Percentiles rank a stretch among this genome's conserved stretches.
phyloP scores from a whole-genome alignment of 2,113 vertebrate genomes.

The Etheostoma spectabile region DNA sequence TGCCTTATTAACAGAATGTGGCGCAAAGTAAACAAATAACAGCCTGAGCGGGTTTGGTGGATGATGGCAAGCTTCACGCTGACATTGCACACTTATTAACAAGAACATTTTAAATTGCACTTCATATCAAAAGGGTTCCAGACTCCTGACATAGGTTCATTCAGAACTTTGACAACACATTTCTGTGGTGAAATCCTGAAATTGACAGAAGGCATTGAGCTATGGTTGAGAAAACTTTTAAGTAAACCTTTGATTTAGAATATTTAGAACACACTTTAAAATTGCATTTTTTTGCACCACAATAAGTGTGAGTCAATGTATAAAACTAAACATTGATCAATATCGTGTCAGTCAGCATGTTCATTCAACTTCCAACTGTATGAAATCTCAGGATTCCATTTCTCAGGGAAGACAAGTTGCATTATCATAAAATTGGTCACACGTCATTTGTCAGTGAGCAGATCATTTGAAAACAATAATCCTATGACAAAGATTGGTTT shows the following conservation, averaged over 20 bases:
- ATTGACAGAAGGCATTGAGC: not conserved
- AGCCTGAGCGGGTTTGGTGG: too few relatives aligned
- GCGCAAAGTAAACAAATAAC: too few relatives aligned
- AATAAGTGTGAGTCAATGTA: not conserved
- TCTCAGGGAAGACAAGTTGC: conserved; percentile 51
- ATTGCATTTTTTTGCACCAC: not conserved
- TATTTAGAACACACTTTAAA: not conserved
- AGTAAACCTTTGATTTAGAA: not conserved
- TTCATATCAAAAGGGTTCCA: too few relatives aligned
- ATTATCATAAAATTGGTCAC: conserved; percentile 71
- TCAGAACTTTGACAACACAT: too few relatives aligned
- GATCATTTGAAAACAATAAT: conserved; percentile 76
- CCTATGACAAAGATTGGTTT: conserved; percentile 59
- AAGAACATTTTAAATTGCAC: too few relatives aligned
- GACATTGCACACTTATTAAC: too few relatives aligned
- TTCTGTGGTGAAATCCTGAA: not conserved
- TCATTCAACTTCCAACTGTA: conserved; percentile 47
- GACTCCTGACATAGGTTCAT: not conserved
- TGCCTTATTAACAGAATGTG: too few relatives aligned
- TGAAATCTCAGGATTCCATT: conserved; percentile 46
- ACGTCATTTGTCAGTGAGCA: conserved; percentile 73
- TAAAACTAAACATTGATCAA: conserved; percentile 3
- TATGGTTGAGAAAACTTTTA: not conserved
- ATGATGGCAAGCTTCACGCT: too few relatives aligned
- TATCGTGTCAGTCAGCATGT: conserved; percentile 19